phyloP scores from a whole-genome alignment of 2,797 vertebrate species.

The Rhynchotus rufescens region DNA sequence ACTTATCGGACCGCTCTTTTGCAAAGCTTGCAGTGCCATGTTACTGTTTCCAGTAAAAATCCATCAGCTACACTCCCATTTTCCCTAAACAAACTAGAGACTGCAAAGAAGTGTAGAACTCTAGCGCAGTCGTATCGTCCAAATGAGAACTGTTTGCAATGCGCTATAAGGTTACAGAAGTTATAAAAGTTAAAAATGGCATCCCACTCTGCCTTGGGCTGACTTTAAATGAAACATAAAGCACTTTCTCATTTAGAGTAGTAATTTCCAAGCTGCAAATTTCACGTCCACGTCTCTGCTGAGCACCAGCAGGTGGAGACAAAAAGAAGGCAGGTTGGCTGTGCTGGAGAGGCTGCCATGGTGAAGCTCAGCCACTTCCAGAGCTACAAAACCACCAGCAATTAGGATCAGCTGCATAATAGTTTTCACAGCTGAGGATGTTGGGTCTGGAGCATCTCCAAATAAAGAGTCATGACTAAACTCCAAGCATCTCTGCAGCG shows the following conservation, averaged over 20 bases:
- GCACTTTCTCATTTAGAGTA: not conserved
- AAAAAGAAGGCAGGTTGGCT: constrained; percentile 18
- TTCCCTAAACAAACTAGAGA: constrained; percentile 17
- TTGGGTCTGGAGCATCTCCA: not conserved
- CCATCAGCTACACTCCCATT: not conserved
- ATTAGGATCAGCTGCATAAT: not conserved
- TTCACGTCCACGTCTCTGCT: not conserved
- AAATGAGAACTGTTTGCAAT: constrained; percentile 43
- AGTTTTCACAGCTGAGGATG: not conserved
- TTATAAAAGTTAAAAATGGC: not conserved
- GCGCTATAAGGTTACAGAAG: not conserved
- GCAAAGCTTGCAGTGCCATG: not conserved
- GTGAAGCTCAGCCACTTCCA: not conserved
- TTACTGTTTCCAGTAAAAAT: not conserved
- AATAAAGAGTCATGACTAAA: not conserved
- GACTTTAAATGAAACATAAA: not conserved
- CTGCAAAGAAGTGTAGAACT: constrained; percentile 44
- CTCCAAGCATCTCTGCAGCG: not conserved
- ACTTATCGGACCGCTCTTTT: not conserved
- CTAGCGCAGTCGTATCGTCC: constrained; percentile 31
- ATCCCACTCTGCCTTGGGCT: not conserved
- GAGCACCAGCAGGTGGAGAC: constrained; percentile 60
- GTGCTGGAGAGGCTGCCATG: not conserved
- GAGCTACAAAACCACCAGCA: not conserved
- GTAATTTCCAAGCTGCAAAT: not conserved